These are phyloP conservation scores for Himalopsyche tibetana DNA, from an alignment of 2,888 invertebrate species.

Conservation along the genomic window DNA sequence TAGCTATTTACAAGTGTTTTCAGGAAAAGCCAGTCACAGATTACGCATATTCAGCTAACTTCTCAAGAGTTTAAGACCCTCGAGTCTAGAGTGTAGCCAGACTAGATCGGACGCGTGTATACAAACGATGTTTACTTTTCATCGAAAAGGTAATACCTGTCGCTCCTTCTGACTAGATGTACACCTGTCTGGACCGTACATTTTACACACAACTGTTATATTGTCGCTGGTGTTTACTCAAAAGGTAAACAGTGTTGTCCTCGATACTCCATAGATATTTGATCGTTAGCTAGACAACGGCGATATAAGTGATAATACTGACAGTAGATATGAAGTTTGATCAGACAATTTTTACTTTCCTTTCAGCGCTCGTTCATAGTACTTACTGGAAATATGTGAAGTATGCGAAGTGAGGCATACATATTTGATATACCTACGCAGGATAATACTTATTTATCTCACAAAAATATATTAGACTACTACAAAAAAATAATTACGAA, in stretches of 20 bases:
- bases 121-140: neutral
- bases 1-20: neutral
- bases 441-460: no score
- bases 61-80: neutral
- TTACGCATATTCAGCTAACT: conserved; percentile 3
- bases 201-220: neutral
- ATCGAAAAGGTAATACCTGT: neutral
- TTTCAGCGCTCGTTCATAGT: no score
- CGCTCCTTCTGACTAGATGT: neutral
- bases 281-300: no score
- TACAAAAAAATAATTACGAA: no score
- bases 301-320: no score
- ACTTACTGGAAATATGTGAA: no score
- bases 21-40: neutral
- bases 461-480: no score
- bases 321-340: no score
- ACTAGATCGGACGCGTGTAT: neutral
- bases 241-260: neutral
- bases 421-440: no score
- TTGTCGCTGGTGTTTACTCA: neutral
- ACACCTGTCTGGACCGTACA: neutral
- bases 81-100: neutral
- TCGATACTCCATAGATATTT: neutral
- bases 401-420: no score
- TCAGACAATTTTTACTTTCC: no score